These are phyloP conservation scores for Bombylius major DNA, from an alignment of 2,888 invertebrate species.

Conservation along the genomic window DNA sequence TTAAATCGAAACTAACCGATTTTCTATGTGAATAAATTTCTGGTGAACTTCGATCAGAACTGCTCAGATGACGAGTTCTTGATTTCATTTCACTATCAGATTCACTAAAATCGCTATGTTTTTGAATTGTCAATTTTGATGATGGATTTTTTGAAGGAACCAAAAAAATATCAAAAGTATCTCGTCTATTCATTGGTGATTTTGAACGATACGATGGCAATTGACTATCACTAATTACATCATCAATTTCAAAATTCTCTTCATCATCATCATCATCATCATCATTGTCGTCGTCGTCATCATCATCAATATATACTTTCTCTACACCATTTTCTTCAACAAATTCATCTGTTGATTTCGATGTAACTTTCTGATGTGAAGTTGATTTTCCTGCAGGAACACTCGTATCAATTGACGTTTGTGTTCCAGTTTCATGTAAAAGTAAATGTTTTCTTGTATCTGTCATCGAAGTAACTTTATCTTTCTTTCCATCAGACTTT, in stretches of 20 bases:
- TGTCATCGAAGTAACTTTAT: too few species aligned
- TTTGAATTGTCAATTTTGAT: conserved; percentile 14
- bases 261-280: conserved; percentile 1
- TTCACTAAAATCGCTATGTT: conserved; percentile 14
- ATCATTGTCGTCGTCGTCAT: background rate
- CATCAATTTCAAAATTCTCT: background rate
- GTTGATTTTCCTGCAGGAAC: background rate
- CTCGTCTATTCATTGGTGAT: background rate
- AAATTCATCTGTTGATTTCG: conserved; percentile 2
- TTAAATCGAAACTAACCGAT: conserved; percentile 36
- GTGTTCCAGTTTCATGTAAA: conserved; percentile 5
- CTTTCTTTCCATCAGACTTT: too few species aligned
- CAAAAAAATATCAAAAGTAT: background rate
- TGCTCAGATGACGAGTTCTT: conserved; percentile 8
- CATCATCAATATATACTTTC: conserved; percentile 9
- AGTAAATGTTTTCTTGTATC: background rate
- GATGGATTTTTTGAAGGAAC: background rate
- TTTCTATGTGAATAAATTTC: conserved; percentile 29
- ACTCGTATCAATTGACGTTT: background rate
- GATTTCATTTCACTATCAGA: background rate
- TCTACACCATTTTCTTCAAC: conserved; percentile 1
- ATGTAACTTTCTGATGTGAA: background rate
- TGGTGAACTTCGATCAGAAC: conserved; percentile 24
- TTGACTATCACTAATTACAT: background rate
- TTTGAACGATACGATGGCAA: background rate